A percentile compares a stretch with the other conserved stretches of the same genome.
Conservation (phyloP, 2,113 vertebrate species). For the Lepus europaeus region DNA sequence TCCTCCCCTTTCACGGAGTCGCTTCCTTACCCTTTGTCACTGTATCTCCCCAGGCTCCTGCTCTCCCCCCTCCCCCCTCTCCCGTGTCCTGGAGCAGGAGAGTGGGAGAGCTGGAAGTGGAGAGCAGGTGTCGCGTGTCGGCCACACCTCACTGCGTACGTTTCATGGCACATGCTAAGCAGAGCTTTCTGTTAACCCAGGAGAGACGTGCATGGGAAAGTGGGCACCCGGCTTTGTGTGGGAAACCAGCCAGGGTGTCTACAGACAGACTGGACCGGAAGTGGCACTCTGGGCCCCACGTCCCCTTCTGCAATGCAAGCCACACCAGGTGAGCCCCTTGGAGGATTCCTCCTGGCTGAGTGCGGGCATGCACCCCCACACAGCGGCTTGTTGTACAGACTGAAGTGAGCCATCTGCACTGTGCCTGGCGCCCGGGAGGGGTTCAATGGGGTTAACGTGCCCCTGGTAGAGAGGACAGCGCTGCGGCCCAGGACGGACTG, state of each 20-base stretch:
- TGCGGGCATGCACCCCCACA: not conserved
- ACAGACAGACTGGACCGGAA: not conserved
- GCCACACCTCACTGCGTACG: not conserved
- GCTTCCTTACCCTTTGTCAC: not conserved
- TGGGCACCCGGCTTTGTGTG: not conserved
- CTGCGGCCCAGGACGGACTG: not conserved
- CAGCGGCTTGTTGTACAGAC: not conserved
- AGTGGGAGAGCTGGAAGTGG: not conserved
- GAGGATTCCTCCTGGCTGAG: not conserved
- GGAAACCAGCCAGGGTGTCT: not conserved
- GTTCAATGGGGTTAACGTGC: not conserved
- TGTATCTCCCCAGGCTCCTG: not conserved
- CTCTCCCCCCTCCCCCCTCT: not conserved
- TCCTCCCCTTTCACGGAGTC: not conserved
- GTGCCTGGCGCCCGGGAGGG: too few relatives aligned
- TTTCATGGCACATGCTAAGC: not conserved
- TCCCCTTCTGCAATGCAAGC: not conserved
- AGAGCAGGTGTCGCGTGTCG: not conserved
- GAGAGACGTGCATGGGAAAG: not conserved
- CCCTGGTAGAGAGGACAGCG: not conserved
- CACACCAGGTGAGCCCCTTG: not conserved
- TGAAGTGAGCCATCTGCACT: not conserved
- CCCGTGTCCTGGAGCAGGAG: not conserved
- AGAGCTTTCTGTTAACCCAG: not conserved
- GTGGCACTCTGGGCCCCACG: not conserved